phyloP scores from a whole-genome alignment of 1,140 invertebrate species.

The Drosophila jambulina region DNA sequence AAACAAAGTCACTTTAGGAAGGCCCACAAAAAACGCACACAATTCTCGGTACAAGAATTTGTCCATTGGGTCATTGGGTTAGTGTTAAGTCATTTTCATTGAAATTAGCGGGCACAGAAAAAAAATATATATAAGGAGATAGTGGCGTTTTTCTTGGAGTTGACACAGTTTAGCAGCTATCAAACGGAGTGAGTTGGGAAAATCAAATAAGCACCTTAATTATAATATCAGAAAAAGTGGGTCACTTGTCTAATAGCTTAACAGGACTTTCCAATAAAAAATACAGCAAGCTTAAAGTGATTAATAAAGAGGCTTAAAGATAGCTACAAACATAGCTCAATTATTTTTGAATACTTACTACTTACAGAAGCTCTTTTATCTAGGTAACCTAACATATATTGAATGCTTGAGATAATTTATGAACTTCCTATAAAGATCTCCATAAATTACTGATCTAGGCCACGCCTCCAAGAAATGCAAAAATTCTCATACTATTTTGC shows the following conservation, averaged over 20 bases:
- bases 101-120: slow-evolving; percentile 56
- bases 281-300: not conserved
- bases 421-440: not conserved
- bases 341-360: too few relatives aligned
- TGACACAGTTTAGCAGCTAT: slow-evolving; percentile 43
- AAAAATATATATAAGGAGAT: slow-evolving; percentile 9
- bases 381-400: not conserved
- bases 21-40: slow-evolving; percentile 44
- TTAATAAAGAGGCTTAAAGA: not conserved
- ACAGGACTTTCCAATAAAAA: not conserved
- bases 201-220: slow-evolving; percentile 18
- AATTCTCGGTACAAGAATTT: slow-evolving; percentile 75
- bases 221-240: not conserved
- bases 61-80: slow-evolving; percentile 81
- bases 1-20: slow-evolving; percentile 57
- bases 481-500: not conserved
- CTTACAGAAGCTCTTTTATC: not conserved
- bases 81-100: slow-evolving; percentile 83
- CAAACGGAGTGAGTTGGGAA: slow-evolving; percentile 8
- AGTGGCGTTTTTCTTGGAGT: slow-evolving; percentile 23
- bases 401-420: not conserved
- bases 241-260: not conserved
- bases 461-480: not conserved
- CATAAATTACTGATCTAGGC: not conserved
- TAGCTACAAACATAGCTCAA: too few relatives aligned